These are phyloP conservation scores for Arvicanthis niloticus DNA, from an alignment of 2,113 vertebrate genomes.

Conservation along the genomic window DNA sequence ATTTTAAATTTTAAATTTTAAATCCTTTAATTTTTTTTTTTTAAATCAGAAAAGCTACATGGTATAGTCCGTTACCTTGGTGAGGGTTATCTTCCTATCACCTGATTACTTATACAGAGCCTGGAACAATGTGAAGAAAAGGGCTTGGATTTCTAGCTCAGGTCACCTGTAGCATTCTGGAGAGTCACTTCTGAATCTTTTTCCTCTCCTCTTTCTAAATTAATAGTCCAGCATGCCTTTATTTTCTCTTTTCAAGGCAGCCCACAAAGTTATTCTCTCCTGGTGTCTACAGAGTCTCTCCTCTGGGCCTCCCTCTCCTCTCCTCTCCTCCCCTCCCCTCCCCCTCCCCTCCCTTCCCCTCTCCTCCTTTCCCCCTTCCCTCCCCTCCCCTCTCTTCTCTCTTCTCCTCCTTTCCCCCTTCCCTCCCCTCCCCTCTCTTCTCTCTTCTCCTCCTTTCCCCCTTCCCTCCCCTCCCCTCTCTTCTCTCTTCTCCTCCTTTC, in stretches of 20 bases:
- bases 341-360: neutral
- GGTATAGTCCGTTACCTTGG: neutral
- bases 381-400: neutral
- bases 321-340: neutral
- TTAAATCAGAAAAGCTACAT: constrained; percentile 20
- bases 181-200: neutral
- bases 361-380: neutral
- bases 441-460: neutral
- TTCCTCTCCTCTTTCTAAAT: neutral
- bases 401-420: neutral
- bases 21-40: too few species aligned
- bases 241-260: constrained; percentile 52
- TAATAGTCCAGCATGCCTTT: constrained; percentile 42
- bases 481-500: neutral
- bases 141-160: constrained; percentile 27
- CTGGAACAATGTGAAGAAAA: constrained; percentile 31
- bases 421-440: neutral
- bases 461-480: neutral
- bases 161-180: neutral
- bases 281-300: constrained; percentile 43
- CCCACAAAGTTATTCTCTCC: constrained; percentile 44
- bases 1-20: too few species aligned
- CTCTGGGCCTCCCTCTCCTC: neutral
- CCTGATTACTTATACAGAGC: constrained; percentile 35
- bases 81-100: constrained; percentile 7